These are phyloP conservation scores for Eumeta japonica DNA, from an alignment of 1,140 invertebrate genomes.

Conservation along the genomic window DNA sequence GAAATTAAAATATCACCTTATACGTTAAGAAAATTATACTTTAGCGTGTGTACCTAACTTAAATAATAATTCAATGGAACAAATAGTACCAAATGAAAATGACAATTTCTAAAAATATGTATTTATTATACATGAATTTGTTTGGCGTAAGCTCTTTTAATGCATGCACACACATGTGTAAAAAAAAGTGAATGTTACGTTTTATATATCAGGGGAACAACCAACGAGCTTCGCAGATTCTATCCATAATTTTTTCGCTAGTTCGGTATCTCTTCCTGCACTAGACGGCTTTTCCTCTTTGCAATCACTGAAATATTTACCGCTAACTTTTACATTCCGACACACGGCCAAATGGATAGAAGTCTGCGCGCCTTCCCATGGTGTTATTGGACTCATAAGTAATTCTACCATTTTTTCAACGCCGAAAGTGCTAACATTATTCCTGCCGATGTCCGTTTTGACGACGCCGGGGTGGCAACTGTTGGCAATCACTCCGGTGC, in stretches of 20 bases:
- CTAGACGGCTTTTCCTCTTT: conserved; percentile 18
- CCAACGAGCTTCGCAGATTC: conserved; percentile 41
- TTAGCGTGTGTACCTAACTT: no score
- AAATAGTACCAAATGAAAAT: no score
- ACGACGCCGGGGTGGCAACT: conserved; percentile 77
- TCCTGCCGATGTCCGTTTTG: conserved; percentile 46
- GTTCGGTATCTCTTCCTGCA: conserved; percentile 25
- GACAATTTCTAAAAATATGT: no score
- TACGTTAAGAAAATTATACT: no score
- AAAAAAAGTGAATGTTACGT: no score
- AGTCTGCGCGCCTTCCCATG: conserved; percentile 61
- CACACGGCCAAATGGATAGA: conserved; percentile 59
- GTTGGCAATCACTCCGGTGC: conserved; percentile 74
- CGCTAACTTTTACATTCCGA: conserved; percentile 56
- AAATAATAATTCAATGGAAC: no score
- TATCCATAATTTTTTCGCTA: conserved; percentile 47
- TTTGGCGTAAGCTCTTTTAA: no score
- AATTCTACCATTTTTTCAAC: neutral
- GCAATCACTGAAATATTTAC: conserved; percentile 63
- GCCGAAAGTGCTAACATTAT: conserved; percentile 1
- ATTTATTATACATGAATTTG: no score
- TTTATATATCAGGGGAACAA: no score
- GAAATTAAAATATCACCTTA: no score
- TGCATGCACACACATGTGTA: no score
- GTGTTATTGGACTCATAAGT: conserved; percentile 25